phyloP scores from a whole-genome alignment of 2,888 invertebrate species.

The Aphidius colemani region DNA sequence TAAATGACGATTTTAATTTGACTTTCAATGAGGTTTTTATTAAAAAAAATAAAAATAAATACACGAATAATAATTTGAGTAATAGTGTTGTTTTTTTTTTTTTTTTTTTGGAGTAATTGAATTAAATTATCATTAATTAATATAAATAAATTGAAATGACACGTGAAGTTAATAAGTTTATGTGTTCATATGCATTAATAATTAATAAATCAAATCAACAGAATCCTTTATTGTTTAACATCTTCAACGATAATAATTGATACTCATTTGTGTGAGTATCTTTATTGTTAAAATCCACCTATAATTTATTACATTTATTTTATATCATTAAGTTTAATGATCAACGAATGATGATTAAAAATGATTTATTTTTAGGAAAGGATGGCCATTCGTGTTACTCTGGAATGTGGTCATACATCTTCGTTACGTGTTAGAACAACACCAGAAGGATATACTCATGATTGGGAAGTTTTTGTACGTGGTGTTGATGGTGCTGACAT shows the following conservation, averaged over 20 bases:
- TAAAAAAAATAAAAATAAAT: too few relatives aligned
- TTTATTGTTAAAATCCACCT: conserved; percentile 2
- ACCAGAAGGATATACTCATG: conserved; percentile 92
- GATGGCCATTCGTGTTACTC: conserved; percentile 77
- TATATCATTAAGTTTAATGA: too few relatives aligned
- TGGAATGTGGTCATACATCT: conserved; percentile 93
- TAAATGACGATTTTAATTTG: too few relatives aligned
- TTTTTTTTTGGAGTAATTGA: background rate
- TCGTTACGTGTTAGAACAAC: conserved; percentile 79
- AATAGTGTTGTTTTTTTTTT: background rate
- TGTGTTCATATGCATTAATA: conserved; percentile 7
- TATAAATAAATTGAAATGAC: conserved; percentile 11
- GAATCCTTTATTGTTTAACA: conserved; percentile 11
- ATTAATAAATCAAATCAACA: background rate
- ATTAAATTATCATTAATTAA: background rate
- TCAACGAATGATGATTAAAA: too few relatives aligned
- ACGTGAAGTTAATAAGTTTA: conserved; percentile 10
- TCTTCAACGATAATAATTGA: conserved; percentile 1
- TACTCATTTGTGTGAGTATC: conserved; percentile 14
- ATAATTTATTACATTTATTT: too few relatives aligned
- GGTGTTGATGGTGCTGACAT: conserved; percentile 87
- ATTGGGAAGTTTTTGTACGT: conserved; percentile 94
- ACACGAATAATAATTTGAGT: too few relatives aligned
- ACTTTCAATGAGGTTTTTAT: too few relatives aligned
- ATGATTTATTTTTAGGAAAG: conserved; percentile 40